Base-by-base conservation (phyloP, 1,140 invertebrate species). In the Drosophila yakuba region DNA sequence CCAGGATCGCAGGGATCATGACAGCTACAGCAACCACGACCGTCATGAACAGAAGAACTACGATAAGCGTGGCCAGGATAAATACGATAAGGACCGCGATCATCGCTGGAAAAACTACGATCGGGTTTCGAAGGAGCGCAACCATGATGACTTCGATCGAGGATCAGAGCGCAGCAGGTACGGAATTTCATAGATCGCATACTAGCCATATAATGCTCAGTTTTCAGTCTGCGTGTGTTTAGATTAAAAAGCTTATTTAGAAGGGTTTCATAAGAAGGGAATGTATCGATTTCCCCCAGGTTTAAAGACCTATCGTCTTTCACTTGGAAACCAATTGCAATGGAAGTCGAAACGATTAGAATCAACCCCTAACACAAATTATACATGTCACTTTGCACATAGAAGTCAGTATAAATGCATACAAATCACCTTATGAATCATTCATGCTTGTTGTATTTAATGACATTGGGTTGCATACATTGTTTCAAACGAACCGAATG, bases 51-150 rank as follows among this genome's bases (percentile, higher is more conserved):
- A 25, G 12, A 50, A 50, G 10, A 71, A 20, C 8, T 50, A 36
- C 20, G 68, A 82, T 51, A 36, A 20, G 17, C 20, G 25, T 6
- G 43, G 57, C 10, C 35, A 32, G 48, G 67, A 71, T 35, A 25
- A 12, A 1, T 45, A 15, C n/a, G 43, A 74, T 6, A 67, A 36
- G 41, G 44, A 66, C 6, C 74, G 74, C 35, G 84, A 86, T 47
- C 84, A 79, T 36, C 85, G 83, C 35, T 77, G 71, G 71, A 71
- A 67, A 25, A 77, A 80, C 35, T 79, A 76, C 15, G 83, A 91
- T 38, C 74, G 86, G 4, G 78, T 84, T 25, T 61, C 64, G 4
- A 60, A 77, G 41, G 66, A 80, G 17, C 71, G 80, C 6, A 76
- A 78, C 32, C 10, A 61, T 43, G 64, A 68, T 2, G 83, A 89